Evolutionary conservation across 2,797 vertebrate genomes (phyloP), one percentile per base, ranked within the genome.

Genomic region (Chaenodraco wilsoni): DNA sequence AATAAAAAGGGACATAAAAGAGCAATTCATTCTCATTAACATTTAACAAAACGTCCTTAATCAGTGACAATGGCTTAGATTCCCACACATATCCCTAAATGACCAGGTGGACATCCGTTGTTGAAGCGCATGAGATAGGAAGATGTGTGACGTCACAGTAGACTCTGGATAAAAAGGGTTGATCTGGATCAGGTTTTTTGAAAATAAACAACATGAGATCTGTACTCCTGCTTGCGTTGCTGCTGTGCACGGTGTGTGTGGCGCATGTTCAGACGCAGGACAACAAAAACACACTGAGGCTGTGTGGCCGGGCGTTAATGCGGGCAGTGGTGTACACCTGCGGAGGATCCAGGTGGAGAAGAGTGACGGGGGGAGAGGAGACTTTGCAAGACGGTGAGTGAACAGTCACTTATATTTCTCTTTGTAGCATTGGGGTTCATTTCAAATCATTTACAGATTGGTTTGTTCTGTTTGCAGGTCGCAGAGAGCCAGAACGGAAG

Each of bases 331-430:
- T 95, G 69, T 94, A 86, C 86, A 93, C 91, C 11, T 95, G 94
- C 27, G 94, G 94, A 31, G 94, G 93, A 4, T 95, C 94, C 66
- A 87, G 94, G 67, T 94, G 95, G 94, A 94, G 85, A 64, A 88
- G 93, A 64, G 67, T 79, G 70, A 73, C 57, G 19, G 79, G n/a
- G 40, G 85, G 84, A 17, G 72, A 85, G 63, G 58, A 78, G 7
- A 50, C 41, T 54, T 55, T 82, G 33, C 51, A 66, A 46, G 57
- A 78, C 0, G 87, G 94, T 95, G 65, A 89, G 91, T 88, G 69
- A n/a, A 43, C 1, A 43, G 19, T 19, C 17, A 46, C 31, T 23
- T 56, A 9, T 52, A 65, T 50, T 0, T 0, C 0, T 41, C 8
- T 65, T 65, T 17, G 17, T 51, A 67, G 37, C 45, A 59, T 45